These are phyloP conservation scores for Opisthograptis luteolata DNA, from an alignment of 2,888 invertebrate species.

Conservation along the genomic window DNA sequence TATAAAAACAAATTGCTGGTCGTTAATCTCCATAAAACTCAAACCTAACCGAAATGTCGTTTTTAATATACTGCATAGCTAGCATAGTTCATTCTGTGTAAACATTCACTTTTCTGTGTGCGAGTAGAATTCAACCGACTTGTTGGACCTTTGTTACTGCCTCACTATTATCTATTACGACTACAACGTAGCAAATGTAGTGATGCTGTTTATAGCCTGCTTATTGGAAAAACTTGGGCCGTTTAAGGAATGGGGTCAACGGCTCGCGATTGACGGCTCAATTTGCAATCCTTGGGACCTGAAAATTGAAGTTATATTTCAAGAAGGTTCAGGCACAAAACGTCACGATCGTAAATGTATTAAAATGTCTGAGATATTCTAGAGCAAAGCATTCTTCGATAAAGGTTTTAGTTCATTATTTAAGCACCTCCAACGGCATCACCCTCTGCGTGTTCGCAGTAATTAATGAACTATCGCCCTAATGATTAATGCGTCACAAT, in stretches of 20 bases:
- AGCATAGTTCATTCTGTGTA: not conserved
- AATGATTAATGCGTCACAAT: constrained; percentile 46
- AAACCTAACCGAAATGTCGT: no score
- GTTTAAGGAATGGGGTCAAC: constrained; percentile 6
- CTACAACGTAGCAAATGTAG: not conserved
- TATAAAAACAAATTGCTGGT: no score
- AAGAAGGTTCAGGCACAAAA: no score
- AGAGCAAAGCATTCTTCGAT: constrained; percentile 19
- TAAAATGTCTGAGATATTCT: no score
- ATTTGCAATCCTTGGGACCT: not conserved
- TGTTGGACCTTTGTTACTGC: not conserved
- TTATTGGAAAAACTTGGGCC: constrained; percentile 27
- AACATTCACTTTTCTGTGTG: not conserved
- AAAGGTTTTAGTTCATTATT: constrained; percentile 20
- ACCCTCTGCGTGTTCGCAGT: constrained; percentile 5
- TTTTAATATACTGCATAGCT: not conserved
- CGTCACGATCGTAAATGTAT: no score
- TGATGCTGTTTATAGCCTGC: constrained; percentile 34
- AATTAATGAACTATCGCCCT: constrained; percentile 25
- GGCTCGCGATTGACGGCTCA: not conserved
- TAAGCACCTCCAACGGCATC: constrained; percentile 1
- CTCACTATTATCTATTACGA: not conserved
- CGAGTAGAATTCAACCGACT: not conserved
- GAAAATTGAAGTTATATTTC: not conserved
- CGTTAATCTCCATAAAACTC: no score